Evolutionary conservation across 2,113 vertebrate species (phyloP).

Genomic region (Poecilia latipinna): DNA sequence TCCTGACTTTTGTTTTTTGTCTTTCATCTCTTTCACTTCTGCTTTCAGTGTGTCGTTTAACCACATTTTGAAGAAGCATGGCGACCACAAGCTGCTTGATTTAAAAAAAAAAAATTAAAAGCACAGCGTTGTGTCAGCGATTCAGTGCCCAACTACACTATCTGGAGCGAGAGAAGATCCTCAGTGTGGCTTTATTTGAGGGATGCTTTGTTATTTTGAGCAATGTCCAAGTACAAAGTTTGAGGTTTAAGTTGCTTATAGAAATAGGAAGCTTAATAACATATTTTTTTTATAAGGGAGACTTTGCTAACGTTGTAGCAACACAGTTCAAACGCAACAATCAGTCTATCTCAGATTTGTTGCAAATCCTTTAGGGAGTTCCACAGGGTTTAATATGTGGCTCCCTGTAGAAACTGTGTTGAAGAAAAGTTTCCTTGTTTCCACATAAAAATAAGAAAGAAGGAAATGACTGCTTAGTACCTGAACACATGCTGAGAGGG

Average conservation of each 20-base stretch:
- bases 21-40: slow-evolving; percentile 32
- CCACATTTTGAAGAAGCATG: background rate
- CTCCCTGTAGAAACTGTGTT: too few species aligned
- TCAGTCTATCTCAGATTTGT: too few species aligned
- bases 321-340: too few species aligned
- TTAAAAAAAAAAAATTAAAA: background rate
- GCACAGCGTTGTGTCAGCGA: slow-evolving; percentile 5
- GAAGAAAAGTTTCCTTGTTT: too few species aligned
- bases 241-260: background rate
- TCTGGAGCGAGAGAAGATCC: background rate
- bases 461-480: too few species aligned
- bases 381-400: too few species aligned
- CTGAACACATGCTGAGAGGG: too few species aligned
- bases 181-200: background rate
- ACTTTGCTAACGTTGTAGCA: background rate
- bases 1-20: slow-evolving; percentile 40
- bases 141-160: background rate
- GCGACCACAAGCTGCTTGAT: background rate
- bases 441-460: too few species aligned
- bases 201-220: background rate
- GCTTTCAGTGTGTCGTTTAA: background rate
- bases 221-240: background rate
- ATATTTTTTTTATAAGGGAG: background rate
- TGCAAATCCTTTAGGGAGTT: too few species aligned
- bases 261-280: background rate